These are phyloP conservation scores for Allygus modestus DNA, from an alignment of 2,888 invertebrate species.

Conservation along the genomic window DNA sequence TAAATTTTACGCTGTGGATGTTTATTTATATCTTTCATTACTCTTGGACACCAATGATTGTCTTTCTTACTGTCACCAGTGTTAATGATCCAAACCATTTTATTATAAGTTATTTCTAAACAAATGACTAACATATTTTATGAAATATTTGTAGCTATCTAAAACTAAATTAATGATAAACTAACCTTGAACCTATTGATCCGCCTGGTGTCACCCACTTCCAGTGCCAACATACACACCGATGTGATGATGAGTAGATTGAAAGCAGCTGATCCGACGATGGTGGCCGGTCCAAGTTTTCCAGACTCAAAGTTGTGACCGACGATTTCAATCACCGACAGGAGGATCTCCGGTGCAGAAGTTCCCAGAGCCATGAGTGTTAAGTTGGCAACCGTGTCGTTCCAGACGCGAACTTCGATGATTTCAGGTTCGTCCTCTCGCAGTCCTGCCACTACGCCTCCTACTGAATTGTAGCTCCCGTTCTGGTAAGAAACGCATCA, in stretches of 20 bases:
- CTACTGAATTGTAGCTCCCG: conserved; percentile 68
- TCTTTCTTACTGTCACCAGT: too few species aligned
- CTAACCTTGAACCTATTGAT: conserved; percentile 78
- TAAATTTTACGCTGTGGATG: too few species aligned
- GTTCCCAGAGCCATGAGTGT: conserved; percentile 99
- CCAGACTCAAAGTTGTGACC: conserved; percentile 97
- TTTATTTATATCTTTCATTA: too few species aligned
- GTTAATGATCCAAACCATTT: too few species aligned
- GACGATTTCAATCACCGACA: conserved; percentile 98
- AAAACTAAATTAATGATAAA: background rate
- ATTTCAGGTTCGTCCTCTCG: conserved; percentile 82
- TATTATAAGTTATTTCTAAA: too few species aligned
- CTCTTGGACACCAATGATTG: too few species aligned
- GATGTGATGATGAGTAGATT: conserved; percentile 99
- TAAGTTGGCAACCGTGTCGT: conserved; percentile 99
- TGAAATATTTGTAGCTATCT: too few species aligned
- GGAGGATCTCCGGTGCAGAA: conserved; percentile 98
- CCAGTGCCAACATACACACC: conserved; percentile 91
- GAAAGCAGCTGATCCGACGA: conserved; percentile 99
- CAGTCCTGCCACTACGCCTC: conserved; percentile 84
- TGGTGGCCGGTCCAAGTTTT: conserved; percentile 98
- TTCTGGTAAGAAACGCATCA: conserved; percentile 63
- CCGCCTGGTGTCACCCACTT: conserved; percentile 89
- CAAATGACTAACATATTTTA: too few species aligned
- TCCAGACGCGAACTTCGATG: conserved; percentile 97